Conservation (phyloP, 2,797 vertebrate genomes). For the Pogonophryne albipinna region DNA sequence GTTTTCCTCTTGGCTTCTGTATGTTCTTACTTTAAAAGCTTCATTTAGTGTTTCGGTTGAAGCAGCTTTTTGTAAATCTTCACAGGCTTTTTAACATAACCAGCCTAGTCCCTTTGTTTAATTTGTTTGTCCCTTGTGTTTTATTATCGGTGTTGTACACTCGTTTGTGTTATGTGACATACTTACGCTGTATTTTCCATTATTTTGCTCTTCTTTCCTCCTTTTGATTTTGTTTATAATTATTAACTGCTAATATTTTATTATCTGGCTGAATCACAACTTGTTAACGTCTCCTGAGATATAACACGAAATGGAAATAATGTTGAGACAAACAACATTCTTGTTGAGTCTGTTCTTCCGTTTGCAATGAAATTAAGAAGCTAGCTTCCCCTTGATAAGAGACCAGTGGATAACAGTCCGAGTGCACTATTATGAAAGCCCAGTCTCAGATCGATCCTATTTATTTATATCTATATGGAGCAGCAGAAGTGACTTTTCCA, state of each 20-base stretch:
- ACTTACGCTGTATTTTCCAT: not conserved
- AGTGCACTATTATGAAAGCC: conserved; percentile 8
- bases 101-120: not conserved
- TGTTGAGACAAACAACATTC: conserved; percentile 28
- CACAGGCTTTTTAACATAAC: conserved; percentile 8
- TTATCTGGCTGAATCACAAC: conserved; percentile 18
- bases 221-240: conserved; percentile 9
- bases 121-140: not conserved
- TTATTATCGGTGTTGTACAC: conserved; percentile 10
- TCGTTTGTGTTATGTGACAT: conserved; percentile 9
- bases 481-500: conserved; percentile 32
- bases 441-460: conserved; percentile 28
- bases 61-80: conserved; percentile 21
- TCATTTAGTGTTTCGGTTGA: conserved; percentile 24
- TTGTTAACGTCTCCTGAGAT: conserved; percentile 36
- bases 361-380: conserved; percentile 29
- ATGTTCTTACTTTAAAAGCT: conserved; percentile 21
- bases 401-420: conserved; percentile 20
- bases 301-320: conserved; percentile 28
- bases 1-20: conserved; percentile 22
- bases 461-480: conserved; percentile 39
- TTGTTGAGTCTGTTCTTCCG: conserved; percentile 14
- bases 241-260: conserved; percentile 10
- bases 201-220: conserved; percentile 17
- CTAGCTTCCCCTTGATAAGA: not conserved